Evolutionary conservation across 2,797 vertebrate genomes (phyloP).

Genomic region (Phalloptychus januarius): DNA sequence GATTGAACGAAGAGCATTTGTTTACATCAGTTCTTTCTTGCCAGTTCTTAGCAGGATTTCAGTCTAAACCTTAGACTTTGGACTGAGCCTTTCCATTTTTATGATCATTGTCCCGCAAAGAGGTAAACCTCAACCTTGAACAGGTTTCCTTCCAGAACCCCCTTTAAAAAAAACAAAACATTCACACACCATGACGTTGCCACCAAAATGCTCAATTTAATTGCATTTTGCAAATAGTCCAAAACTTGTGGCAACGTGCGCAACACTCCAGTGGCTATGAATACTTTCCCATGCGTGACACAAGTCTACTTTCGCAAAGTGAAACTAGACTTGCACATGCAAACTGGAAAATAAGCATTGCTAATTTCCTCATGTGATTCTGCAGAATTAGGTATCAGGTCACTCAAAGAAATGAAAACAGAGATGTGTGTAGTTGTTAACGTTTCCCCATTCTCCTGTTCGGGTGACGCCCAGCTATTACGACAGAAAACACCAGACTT

Average conservation of each 20-base stretch:
- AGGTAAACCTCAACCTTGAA: neutral
- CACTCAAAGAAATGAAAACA: neutral
- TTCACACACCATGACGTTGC: neutral
- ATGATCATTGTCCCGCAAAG: neutral
- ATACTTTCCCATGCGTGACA: neutral
- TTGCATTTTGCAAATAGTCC: neutral
- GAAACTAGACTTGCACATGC: neutral
- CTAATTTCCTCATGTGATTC: neutral
- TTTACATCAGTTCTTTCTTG: neutral
- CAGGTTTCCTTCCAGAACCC: neutral
- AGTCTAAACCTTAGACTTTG: neutral
- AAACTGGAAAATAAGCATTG: neutral
- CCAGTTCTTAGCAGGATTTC: neutral
- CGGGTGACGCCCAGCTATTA: slow-evolving; percentile 8
- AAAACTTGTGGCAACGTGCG: neutral
- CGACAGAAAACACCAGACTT: slow-evolving; percentile 22
- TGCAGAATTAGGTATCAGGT: neutral
- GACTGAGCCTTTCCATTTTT: neutral
- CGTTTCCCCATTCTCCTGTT: neutral
- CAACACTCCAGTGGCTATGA: neutral
- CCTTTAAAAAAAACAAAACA: neutral
- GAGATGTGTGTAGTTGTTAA: neutral
- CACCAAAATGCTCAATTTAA: neutral
- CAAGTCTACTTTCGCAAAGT: neutral
- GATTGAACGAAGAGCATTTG: neutral